A percentile compares a stretch with the other conserved stretches of the same genome.
Conservation (phyloP, 2,888 invertebrate genomes). For the Drosophila recens region DNA sequence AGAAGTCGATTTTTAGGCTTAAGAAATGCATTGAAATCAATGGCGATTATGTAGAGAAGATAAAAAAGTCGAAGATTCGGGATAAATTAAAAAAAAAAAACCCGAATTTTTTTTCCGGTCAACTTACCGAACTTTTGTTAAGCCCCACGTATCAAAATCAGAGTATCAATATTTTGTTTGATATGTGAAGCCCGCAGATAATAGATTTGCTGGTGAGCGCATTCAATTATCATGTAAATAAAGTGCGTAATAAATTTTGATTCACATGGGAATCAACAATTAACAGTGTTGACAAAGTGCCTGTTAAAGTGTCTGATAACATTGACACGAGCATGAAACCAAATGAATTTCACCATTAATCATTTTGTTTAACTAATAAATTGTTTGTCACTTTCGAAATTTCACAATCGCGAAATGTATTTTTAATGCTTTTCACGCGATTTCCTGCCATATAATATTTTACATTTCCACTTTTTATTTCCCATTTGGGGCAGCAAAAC, state of each 20-base stretch:
- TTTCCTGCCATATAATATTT: slow-evolving; percentile 17
- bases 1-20: no score
- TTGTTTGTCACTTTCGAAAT: slow-evolving; percentile 15
- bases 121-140: no score
- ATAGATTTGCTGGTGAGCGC: not conserved
- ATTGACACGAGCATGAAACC: slow-evolving; percentile 7
- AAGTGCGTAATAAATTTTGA: not conserved
- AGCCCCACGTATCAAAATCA: no score
- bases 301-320: slow-evolving; percentile 4
- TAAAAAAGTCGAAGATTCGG: no score
- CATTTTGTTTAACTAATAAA: slow-evolving; percentile 11
- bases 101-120: no score
- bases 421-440: slow-evolving; percentile 30
- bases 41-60: no score
- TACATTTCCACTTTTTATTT: not conserved
- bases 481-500: slow-evolving; percentile 9
- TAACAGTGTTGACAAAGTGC: slow-evolving; percentile 5
- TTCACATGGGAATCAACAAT: not conserved
- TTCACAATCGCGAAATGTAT: slow-evolving; percentile 14
- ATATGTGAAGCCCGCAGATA: not conserved
- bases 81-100: no score
- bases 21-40: no score
- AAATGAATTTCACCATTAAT: slow-evolving; percentile 15
- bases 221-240: not conserved
- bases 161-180: not conserved